These are phyloP conservation scores for Rhegmatorhina hoffmannsi DNA, from an alignment of 2,113 vertebrate genomes.

Conservation along the genomic window DNA sequence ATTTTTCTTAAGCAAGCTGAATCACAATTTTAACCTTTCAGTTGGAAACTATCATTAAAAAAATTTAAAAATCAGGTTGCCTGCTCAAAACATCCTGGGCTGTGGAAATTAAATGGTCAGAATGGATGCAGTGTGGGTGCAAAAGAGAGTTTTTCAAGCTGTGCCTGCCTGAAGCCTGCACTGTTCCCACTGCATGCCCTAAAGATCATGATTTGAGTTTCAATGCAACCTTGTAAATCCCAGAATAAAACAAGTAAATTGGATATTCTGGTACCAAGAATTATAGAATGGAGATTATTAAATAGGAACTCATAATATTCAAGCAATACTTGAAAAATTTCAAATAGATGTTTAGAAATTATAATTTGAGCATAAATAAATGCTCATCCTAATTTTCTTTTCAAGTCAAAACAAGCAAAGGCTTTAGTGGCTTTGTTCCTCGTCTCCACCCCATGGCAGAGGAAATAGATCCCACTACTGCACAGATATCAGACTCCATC, in stretches of 20 bases:
- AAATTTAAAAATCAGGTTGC: not conserved
- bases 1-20: not conserved
- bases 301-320: not conserved
- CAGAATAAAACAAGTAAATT: not conserved
- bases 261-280: not conserved
- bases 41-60: not conserved
- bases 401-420: not conserved
- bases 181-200: not conserved
- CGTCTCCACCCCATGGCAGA: not conserved
- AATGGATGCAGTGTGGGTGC: too few species aligned
- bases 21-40: not conserved
- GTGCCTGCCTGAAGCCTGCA: not conserved
- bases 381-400: not conserved
- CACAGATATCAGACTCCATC: not conserved
- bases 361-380: too few species aligned
- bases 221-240: not conserved
- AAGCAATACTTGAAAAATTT: not conserved
- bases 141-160: not conserved
- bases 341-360: not conserved
- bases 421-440: not conserved
- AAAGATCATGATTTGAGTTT: not conserved
- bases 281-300: not conserved
- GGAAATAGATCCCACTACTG: not conserved
- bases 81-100: not conserved
- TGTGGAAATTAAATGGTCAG: not conserved